These are phyloP conservation scores for Neoniphon sammara DNA, from an alignment of 2,797 vertebrate genomes.

Conservation along the genomic window DNA sequence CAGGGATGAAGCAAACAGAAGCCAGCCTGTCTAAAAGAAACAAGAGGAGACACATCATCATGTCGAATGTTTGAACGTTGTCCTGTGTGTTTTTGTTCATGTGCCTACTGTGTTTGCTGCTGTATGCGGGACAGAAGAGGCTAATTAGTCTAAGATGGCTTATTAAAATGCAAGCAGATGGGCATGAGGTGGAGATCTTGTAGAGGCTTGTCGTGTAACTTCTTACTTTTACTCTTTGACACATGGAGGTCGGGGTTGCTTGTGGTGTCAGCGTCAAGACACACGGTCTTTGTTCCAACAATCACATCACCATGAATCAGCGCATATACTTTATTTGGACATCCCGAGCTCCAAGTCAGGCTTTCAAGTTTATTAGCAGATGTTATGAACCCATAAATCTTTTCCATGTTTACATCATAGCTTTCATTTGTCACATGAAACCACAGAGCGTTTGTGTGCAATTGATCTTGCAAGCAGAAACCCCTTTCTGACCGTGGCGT, in stretches of 20 bases:
- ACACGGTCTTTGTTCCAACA: too few relatives aligned
- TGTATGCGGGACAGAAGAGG: too few relatives aligned
- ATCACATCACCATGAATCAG: neutral
- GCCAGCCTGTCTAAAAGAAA: conserved; percentile 21
- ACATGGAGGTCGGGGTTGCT: too few relatives aligned
- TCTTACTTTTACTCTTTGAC: neutral
- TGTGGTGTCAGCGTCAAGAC: too few relatives aligned
- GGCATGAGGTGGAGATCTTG: neutral
- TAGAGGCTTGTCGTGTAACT: neutral
- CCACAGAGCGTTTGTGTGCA: conserved; percentile 11
- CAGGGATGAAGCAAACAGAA: conserved; percentile 18
- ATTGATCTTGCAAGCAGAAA: neutral
- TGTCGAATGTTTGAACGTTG: too few relatives aligned
- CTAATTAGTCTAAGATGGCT: too few relatives aligned
- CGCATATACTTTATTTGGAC: neutral
- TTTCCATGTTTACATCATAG: conserved; percentile 7
- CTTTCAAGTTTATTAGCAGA: neutral
- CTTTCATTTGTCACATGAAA: conserved; percentile 30
- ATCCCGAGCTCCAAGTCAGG: neutral
- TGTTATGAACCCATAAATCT: neutral
- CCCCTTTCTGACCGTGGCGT: neutral
- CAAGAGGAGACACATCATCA: neutral
- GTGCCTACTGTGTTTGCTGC: too few relatives aligned
- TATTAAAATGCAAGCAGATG: neutral
- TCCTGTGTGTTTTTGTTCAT: too few relatives aligned